Conservation (phyloP, 1,140 invertebrate genomes). For the Zaprionus nigranus region DNA sequence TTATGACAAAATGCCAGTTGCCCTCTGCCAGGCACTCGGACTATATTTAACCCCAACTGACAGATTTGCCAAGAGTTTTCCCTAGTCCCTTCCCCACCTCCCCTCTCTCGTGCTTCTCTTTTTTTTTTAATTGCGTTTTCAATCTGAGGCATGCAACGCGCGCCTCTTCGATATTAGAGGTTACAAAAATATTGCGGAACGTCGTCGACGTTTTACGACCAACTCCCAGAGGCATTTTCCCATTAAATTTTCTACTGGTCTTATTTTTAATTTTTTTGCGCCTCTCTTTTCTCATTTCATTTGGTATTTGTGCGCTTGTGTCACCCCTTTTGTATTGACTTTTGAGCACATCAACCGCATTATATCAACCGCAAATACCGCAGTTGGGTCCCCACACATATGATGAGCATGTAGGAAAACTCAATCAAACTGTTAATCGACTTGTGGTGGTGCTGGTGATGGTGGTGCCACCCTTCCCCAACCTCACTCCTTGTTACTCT, state of each 20-base stretch:
- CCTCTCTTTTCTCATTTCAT: slow-evolving; percentile 1
- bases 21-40: slow-evolving; percentile 29
- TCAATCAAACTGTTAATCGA: slow-evolving; percentile 79
- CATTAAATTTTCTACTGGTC: slow-evolving; percentile 51
- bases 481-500: slow-evolving; percentile 29
- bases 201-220: slow-evolving; percentile 53
- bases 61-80: slow-evolving; percentile 24
- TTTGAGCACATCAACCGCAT: slow-evolving; percentile 70
- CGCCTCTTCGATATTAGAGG: slow-evolving; percentile 32
- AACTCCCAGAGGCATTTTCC: slow-evolving; percentile 63
- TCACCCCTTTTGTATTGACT: slow-evolving; percentile 59
- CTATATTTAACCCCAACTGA: slow-evolving; percentile 55
- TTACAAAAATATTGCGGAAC: slow-evolving; percentile 45
- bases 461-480: background rate
- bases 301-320: slow-evolving; percentile 26
- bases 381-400: slow-evolving; percentile 35
- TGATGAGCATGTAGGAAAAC: slow-evolving; percentile 58
- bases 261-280: background rate
- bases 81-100: background rate
- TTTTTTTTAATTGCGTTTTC: slow-evolving; percentile 68
- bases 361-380: slow-evolving; percentile 62
- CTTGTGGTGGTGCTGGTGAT: slow-evolving; percentile 56
- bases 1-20: slow-evolving; percentile 69
- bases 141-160: slow-evolving; percentile 23
- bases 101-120: background rate